A percentile compares a stretch with the other conserved stretches of the same genome.
phyloP scores from a whole-genome alignment of 1,140 invertebrate genomes.

The Ceratoteleas bidentatus region DNA sequence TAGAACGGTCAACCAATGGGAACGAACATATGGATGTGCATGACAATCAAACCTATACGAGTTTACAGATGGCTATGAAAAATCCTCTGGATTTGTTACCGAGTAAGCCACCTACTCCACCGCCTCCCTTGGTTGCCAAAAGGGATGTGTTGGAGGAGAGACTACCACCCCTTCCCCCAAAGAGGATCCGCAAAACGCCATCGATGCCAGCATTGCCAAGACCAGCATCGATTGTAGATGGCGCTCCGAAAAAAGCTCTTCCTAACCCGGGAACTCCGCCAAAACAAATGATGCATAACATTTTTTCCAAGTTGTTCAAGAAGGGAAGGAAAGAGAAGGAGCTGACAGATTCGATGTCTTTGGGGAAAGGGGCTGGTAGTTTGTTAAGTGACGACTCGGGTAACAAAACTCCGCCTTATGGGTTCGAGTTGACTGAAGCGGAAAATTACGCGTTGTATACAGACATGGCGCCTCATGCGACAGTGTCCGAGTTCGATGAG shows the following conservation, averaged over 20 bases:
- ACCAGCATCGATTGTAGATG: constrained; percentile 68
- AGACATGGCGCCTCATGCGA: constrained; percentile 90
- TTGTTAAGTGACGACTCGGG: constrained; percentile 65
- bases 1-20: constrained; percentile 27
- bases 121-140: constrained; percentile 71
- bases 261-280: constrained; percentile 79
- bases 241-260: constrained; percentile 76
- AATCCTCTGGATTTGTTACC: constrained; percentile 86
- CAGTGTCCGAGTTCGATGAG: constrained; percentile 92
- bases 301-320: constrained; percentile 86
- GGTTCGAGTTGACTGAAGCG: constrained; percentile 88
- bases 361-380: constrained; percentile 14
- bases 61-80: constrained; percentile 92
- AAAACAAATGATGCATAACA: constrained; percentile 83
- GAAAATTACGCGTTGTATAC: constrained; percentile 93
- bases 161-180: constrained; percentile 89
- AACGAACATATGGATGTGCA: constrained; percentile 83
- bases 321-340: constrained; percentile 79
- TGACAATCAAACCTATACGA: constrained; percentile 90
- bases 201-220: constrained; percentile 77
- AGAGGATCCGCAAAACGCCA: constrained; percentile 86
- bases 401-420: constrained; percentile 75
- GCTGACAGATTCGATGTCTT: constrained; percentile 29
- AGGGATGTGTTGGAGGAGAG: constrained; percentile 84
- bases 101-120: constrained; percentile 69